Base-by-base conservation (phyloP, 2,797 vertebrate species). In the Aselliscus stoliczkanus region DNA sequence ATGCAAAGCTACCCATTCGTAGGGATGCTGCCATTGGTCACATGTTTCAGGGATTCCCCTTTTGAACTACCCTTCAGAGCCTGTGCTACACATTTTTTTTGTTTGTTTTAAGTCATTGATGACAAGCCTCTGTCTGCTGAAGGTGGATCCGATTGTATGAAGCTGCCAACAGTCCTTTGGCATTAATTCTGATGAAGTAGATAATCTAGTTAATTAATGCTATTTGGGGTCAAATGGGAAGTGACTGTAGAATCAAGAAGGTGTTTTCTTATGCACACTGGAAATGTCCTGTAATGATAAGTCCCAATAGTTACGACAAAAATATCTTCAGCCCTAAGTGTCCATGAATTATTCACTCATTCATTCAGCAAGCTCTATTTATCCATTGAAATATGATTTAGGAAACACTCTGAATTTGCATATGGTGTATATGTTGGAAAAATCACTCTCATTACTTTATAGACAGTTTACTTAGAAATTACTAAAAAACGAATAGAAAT, bases 381-480 rank as follows among this genome's bases (percentile, higher is more conserved):
- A 83, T 47, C 52, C 34, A 62, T 18, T 75, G 31, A 93, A 92
- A 77, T 60, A 70, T 80, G 15, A 80, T 92, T 89, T 60, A 47
- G 21, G 25, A 88, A 79, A 84, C 11, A 64, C 31, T 90, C 69
- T 93, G 25, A 90, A 89, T 95, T 93, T 90, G 17, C 1, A 10
- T 73, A 39, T 58, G 13, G 3, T 17, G 21, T 60, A 62, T 58
- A 21, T 91, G 29, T 86, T 80, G 44, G 39, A 84, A 85, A 76
- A 89, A 21, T 44, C 2, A n/a, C 25, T 70, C 12, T 52, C 27
- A 12, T 77, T 92, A 44, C 23, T 81, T 73, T 58, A 64, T 42
- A 86, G 15, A 7, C 42, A 93, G 25, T 58, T 88, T 85, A 69
- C 31, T 92, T 93, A 82, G n/a, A 62, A 79, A 93, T 80, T 90